Percentiles rank a stretch among this genome's conserved stretches.
Conservation (phyloP, 1,140 invertebrate species). For the Zaprionus camerounensis region DNA sequence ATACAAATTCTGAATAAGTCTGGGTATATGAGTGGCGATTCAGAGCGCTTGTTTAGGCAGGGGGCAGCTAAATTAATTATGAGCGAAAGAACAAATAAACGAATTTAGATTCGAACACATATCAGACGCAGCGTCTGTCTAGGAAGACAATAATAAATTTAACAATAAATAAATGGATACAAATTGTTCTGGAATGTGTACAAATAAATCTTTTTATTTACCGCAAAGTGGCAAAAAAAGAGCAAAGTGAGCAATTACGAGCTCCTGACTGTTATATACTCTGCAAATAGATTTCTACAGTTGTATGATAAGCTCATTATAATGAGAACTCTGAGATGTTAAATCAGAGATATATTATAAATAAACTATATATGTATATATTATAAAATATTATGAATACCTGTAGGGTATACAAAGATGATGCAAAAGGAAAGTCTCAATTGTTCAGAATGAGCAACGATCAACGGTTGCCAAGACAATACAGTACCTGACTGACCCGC, state of each 20-base stretch:
- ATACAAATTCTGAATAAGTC: conserved; percentile 15
- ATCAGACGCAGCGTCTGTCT: conserved; percentile 27
- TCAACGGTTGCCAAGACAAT: no score
- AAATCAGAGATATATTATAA: no score
- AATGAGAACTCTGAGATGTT: no score
- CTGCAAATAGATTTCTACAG: not conserved
- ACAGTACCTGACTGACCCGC: no score
- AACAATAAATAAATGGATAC: conserved; percentile 43
- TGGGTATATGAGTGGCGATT: conserved; percentile 8
- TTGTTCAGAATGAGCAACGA: no score
- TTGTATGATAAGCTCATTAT: no score
- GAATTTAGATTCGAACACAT: conserved; percentile 42
- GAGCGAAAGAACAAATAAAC: conserved; percentile 50
- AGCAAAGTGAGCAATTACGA: not conserved
- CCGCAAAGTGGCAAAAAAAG: not conserved
- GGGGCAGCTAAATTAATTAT: conserved; percentile 36
- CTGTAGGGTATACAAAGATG: no score
- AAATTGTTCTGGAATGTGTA: conserved; percentile 55
- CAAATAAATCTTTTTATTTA: conserved; percentile 57
- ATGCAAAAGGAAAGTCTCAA: no score
- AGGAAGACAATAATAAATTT: conserved; percentile 48
- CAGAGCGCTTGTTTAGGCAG: not conserved
- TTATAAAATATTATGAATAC: no score
- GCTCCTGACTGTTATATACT: not conserved
- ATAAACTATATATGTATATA: no score